Evolutionary conservation across 2,888 invertebrate genomes (phyloP).

Genomic region (Xiphydria camelus): DNA sequence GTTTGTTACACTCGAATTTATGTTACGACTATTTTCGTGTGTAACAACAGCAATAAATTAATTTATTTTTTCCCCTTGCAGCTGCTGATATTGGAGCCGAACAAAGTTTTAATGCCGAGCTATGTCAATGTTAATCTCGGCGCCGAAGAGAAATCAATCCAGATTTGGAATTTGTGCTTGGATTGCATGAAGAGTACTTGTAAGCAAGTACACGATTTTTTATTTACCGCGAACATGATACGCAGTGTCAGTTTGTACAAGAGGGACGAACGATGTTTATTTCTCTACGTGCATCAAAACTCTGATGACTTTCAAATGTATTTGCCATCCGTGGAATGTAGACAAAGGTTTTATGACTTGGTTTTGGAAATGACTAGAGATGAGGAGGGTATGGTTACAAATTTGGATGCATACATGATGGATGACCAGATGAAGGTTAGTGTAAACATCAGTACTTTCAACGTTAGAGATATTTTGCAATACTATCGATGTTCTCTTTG

Average conservation of each 20-base stretch:
- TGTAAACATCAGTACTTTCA: too few species aligned
- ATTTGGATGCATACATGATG: slow-evolving; percentile 75
- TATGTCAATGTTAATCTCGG: slow-evolving; percentile 94
- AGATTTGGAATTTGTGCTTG: slow-evolving; percentile 84
- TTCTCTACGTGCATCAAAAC: slow-evolving; percentile 96
- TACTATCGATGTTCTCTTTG: too few species aligned
- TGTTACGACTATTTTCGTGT: too few species aligned
- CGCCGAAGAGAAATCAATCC: slow-evolving; percentile 89
- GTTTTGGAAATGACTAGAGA: slow-evolving; percentile 87
- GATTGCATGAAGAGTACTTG: slow-evolving; percentile 77
- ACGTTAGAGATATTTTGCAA: too few species aligned
- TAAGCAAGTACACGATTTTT: slow-evolving; percentile 89
- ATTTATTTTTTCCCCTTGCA: slow-evolving; percentile 55
- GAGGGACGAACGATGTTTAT: slow-evolving; percentile 92
- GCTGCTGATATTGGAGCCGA: slow-evolving; percentile 87
- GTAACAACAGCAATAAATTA: too few species aligned
- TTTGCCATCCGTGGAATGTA: slow-evolving; percentile 86
- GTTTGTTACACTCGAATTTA: slow-evolving; percentile 5
- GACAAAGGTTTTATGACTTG: slow-evolving; percentile 81
- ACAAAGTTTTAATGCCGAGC: slow-evolving; percentile 91
- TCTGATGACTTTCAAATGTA: slow-evolving; percentile 99
- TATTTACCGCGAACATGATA: slow-evolving; percentile 88
- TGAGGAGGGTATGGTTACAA: slow-evolving; percentile 76
- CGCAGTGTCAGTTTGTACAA: slow-evolving; percentile 92
- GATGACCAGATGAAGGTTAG: slow-evolving; percentile 74